Base-by-base conservation (phyloP, 2,888 invertebrate species). In the Abrostola tripartita region DNA sequence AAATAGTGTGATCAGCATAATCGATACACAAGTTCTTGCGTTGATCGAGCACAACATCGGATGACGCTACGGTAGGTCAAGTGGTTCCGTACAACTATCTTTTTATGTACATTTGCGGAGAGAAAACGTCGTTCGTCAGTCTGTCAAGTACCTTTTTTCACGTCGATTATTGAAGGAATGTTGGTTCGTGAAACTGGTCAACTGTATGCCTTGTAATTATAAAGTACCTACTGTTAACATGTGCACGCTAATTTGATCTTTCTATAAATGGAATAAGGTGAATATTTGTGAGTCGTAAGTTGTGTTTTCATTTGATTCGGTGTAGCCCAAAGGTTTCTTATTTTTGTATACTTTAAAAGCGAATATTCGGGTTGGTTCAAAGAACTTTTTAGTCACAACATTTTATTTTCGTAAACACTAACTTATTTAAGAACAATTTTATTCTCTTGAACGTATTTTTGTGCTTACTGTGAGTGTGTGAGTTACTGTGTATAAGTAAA, bases 11-110 rank as follows among this genome's bases (percentile, higher is more conserved):
- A 65, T 61, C 52, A 55, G 52, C 54, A 65, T 70, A 64, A 72
- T 73, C 68, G 62, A 65, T 68, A 69, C 55, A 55, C 71, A 70
- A 70, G 78, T 74, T 70, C 52, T 52, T 50, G 61, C 63, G 74
- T 77, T 73, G 67, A 71, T 67, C 55, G 64, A 71, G 66, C 36
- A 64, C 75, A 65, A 44, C 74, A 68, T 64, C 55, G 64, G 60
- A 68, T 76, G 71, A 68, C 79, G 60, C 78, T 65, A 81, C 81
- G 81, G 81, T 81, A 79, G 81, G 81, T 81, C 78, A 78, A 81
- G 68, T 79, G 68, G 76, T 81, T 73, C 67, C 68, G 72, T 65
- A 78, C 65, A 76, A 78, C 76, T 81, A 73, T 70, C 77, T 78
- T 79, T 79, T 79, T 79, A 79, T 78, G 74, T 68, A 68, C 81